Evolutionary conservation across 2,797 vertebrate species (phyloP), one percentile per base, ranked within the genome.

Genomic region (Sorex maritimensis): DNA sequence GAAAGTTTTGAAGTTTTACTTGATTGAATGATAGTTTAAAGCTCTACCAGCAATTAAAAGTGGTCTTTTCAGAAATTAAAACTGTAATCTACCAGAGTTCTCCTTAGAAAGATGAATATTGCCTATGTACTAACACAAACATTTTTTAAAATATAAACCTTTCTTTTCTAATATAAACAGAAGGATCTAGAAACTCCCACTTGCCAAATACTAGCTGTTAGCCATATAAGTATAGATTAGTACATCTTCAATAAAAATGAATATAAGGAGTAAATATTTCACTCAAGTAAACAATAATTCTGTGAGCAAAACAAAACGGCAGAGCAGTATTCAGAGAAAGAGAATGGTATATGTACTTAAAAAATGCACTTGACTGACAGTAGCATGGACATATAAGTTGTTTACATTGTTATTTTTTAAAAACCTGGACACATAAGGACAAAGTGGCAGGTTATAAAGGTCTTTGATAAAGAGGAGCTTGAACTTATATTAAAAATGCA

Each of bases 211-310:
- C 44, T 63, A 81, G 46, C 6, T 49, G 3, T 12, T 84, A 44
- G 28, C n/a, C 30, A 80, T 21, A 85, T 69, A 88, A 79, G 52
- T 23, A 55, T 11, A 21, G 65, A 34, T 74, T 93, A 67, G 4
- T 28, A 78, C 26, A 19, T 49, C 14, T 34, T 72, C 38, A 88
- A 15, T 4, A 92, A 17, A 80, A 86, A 81, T 9, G 34, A 17
- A 28, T 19, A 9, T 26, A 55, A 73, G 23, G 23, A 86, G 15
- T 52, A 82, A 14, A 24, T 30, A 58, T 34, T 68, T 79, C 74
- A 88, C 21, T 65, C 49, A 78, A 23, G 65, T 15, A 81, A 91
- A 44, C 12, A 89, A 80, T 73, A 86, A 86, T 28, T 34, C 23
- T 10, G 65, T 1, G 14, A 21, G 69, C 34, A 34, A 24, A 67